Base-by-base conservation (phyloP, 2,113 vertebrate genomes). In the Phaetusa simplex region DNA sequence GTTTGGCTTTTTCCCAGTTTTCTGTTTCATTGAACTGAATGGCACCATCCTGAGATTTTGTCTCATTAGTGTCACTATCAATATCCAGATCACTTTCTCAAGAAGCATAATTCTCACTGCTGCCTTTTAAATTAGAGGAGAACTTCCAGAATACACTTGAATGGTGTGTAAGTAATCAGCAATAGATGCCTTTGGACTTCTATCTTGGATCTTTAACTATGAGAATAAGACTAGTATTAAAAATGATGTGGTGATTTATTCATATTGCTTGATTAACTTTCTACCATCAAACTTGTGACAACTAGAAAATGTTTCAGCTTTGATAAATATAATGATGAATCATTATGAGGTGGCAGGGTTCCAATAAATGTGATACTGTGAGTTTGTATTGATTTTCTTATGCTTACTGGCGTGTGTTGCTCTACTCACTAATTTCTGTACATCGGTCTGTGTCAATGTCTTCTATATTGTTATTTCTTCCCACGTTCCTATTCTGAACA, bases 161-260 rank as follows among this genome's bases (percentile, higher is more conserved):
- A 76, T 76, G 8, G 30, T 85, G 14, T 43, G 23, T 12, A 49
- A 61, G 43, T 17, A 52, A 89, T 58, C 43, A 94, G 36, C 36
- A 65, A 19, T 6, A 72, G 34, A 64, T 8, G 18, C 13, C 16
- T 94, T 87, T 58, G 30, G 90, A 82, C 49, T 77, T 82, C 49
- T 79, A 2, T 32, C 18, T 36, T 50, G 21, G 40, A 42, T 66
- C 38, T 96, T 80, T 80, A 66, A 69, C 43, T 86, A 23, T 18
- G n/a, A 92, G 30, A 82, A 50, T 80, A 22, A 77, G 49, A 87
- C 59, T 42, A 9, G 2, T 52, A 62, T 74, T 86, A 69, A 79
- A 96, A 96, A 93, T 79, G 30, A 52, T 30, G 26, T n/a, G 16
- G 20, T 81, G 40, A 94, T 96, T 89, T 90, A 92, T 85, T 91